These are phyloP conservation scores for Channallabes apus DNA, from an alignment of 2,797 vertebrate species.

Conservation along the genomic window DNA sequence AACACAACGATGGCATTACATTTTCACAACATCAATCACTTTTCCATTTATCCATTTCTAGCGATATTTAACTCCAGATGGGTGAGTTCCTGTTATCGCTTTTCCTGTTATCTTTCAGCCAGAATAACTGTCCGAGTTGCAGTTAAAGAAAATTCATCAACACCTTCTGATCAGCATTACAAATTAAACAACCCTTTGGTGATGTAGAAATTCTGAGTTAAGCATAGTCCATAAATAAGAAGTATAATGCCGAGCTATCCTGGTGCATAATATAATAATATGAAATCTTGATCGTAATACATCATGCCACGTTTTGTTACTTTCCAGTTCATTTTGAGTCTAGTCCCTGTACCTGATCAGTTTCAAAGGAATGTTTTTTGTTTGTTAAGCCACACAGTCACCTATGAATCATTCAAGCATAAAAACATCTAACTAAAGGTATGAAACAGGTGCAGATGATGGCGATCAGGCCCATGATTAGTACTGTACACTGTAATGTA, in stretches of 20 bases:
- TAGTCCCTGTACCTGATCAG: too few species aligned
- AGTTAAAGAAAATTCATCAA: not conserved
- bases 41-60: constrained; percentile 8
- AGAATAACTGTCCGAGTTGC: not conserved
- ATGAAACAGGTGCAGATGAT: too few species aligned
- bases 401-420: too few species aligned
- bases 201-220: not conserved
- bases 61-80: not conserved
- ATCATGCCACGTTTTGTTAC: not conserved
- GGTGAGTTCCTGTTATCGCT: not conserved
- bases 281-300: not conserved
- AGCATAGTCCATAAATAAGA: not conserved
- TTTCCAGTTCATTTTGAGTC: not conserved
- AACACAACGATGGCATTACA: not conserved
- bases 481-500: too few species aligned
- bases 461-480: too few species aligned
- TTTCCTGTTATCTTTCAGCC: too few species aligned
- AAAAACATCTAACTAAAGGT: too few species aligned
- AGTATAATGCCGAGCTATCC: not conserved
- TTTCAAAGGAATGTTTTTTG: too few species aligned
- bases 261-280: not conserved
- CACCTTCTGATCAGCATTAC: not conserved
- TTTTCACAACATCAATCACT: too few species aligned
- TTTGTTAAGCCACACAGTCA: too few species aligned
- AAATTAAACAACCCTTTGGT: not conserved